A percentile compares a stretch with the other conserved stretches of the same genome.
These are phyloP conservation scores for Clistopyga incitator DNA, from an alignment of 2,888 invertebrate species.

Conservation along the genomic window DNA sequence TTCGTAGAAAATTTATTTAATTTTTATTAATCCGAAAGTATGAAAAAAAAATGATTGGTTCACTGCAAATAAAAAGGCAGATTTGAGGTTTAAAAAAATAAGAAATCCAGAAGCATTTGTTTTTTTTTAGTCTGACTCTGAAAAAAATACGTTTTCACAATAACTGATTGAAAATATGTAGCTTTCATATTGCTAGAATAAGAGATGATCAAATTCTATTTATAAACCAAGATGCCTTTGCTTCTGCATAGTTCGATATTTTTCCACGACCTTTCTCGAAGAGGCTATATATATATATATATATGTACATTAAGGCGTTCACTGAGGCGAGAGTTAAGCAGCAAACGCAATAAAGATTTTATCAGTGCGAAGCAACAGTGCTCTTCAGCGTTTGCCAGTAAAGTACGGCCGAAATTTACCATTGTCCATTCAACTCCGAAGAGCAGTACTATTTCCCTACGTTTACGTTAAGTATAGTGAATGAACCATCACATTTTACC, in stretches of 20 bases:
- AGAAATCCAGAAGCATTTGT: too few relatives aligned
- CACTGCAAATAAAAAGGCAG: too few relatives aligned
- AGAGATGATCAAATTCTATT: background rate
- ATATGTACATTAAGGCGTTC: slow-evolving; percentile 9
- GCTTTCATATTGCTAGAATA: background rate
- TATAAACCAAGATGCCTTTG: background rate
- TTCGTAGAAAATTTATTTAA: background rate
- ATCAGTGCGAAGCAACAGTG: background rate
- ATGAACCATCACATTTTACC: too few relatives aligned
- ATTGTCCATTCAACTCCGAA: too few relatives aligned
- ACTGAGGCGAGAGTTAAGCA: slow-evolving; percentile 42
- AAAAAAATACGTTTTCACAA: background rate
- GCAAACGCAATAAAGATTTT: slow-evolving; percentile 5
- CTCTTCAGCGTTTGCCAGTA: background rate
- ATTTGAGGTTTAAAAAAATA: too few relatives aligned
- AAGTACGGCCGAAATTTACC: too few relatives aligned
- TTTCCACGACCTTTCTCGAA: slow-evolving; percentile 11
- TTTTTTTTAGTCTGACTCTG: too few relatives aligned
- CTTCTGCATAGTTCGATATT: slow-evolving; percentile 4
- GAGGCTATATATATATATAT: background rate
- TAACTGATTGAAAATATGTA: background rate
- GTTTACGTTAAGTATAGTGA: too few relatives aligned
- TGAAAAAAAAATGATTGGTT: too few relatives aligned
- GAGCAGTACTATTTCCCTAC: too few relatives aligned
- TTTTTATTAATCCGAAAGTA: too few relatives aligned